Base-by-base conservation (phyloP, 2,888 invertebrate species). In the Tachina grossa region DNA sequence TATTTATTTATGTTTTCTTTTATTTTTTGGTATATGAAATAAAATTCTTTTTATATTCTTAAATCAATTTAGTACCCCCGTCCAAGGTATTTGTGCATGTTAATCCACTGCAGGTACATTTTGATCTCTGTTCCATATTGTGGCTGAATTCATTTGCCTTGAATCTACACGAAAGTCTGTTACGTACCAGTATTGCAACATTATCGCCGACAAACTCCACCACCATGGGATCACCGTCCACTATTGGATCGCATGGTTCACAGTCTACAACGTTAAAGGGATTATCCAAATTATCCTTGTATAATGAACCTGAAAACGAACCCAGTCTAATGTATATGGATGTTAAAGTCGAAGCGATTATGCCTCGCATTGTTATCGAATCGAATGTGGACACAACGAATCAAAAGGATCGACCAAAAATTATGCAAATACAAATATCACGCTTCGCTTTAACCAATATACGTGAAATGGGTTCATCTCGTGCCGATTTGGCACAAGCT, bases 111-210 rank as follows among this genome's bases (percentile, higher is more conserved):
- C 96, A 97, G 89, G 93, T 99, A 59, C 95, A 96, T 66, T 95
- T 99, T 90, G 99, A 99, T 92, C 94, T 96, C 77, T 94, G 96
- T 85, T 98, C 98, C 77, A 94, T 97, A 86, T 93, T 99, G 81
- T 99, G 99, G 99, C 94, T 98, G 77, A 98, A 98, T 90, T 97
- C 98, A 47, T 99, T 99, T 92, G 95, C 96, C 47, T 94, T 98
- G 76, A 98, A 97, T 93, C 94, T 99, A 16, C 95, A 96, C 90
- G 96, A 97, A 88, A 96, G 96, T 47, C 93, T 97, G 68, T 91
- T 94, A 85, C 93, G 93, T 68, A 94, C 95, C 47, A 93, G 92
- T 69, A 91, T 93, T 66, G 91, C 93, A 31, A 88, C 88, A 57
- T 87, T 88, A 55, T 86, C 88, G 22, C 71, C 79, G n/a, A 83